phyloP scores from a whole-genome alignment of 2,888 invertebrate species.

The Erebia epiphron region DNA sequence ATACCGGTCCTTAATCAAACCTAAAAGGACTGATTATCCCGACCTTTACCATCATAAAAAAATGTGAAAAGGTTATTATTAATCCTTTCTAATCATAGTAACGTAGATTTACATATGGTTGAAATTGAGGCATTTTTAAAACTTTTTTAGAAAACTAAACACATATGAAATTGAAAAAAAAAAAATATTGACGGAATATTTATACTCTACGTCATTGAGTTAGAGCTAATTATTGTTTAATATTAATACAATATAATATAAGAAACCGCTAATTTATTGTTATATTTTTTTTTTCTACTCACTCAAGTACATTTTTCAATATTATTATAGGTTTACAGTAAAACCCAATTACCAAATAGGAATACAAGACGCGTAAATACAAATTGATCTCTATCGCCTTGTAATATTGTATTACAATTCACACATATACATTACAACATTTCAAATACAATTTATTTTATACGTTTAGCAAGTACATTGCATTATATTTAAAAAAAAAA shows the following conservation, averaged over 20 bases:
- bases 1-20: background rate
- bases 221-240: background rate
- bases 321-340: background rate
- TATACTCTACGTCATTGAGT: background rate
- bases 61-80: background rate
- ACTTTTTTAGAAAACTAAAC: background rate
- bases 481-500: no score
- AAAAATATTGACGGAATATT: background rate
- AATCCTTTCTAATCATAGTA: background rate
- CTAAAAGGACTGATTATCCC: background rate
- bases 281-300: background rate
- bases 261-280: background rate
- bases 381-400: background rate
- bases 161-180: background rate
- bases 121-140: no score
- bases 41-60: background rate
- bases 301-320: background rate
- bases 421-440: background rate
- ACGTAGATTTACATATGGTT: no score
- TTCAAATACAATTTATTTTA: no score
- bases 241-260: background rate
- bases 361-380: constrained; percentile 1
- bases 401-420: background rate
- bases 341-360: background rate
- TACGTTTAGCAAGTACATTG: no score